Conservation (phyloP, 2,797 vertebrate species). For the Parambassis ranga region DNA sequence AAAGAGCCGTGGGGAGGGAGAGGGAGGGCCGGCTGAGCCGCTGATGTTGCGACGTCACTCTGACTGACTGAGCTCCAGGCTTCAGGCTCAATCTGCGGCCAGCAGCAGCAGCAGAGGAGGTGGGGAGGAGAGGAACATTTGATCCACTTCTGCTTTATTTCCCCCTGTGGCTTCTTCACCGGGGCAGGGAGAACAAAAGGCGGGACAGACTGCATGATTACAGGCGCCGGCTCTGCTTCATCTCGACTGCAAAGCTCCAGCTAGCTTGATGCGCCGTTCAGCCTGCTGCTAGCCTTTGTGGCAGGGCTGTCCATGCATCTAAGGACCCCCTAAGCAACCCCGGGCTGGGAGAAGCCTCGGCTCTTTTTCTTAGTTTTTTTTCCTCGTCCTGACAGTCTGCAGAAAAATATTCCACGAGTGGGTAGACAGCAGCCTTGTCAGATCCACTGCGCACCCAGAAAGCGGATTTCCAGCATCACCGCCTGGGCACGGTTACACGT, state of each 20-base stretch:
- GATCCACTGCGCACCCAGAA: slow-evolving; percentile 52
- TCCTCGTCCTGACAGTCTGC: slow-evolving; percentile 42
- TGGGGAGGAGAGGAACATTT: slow-evolving; percentile 41
- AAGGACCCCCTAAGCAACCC: slow-evolving; percentile 61
- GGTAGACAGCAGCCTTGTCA: slow-evolving; percentile 46
- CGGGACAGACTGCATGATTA: slow-evolving; percentile 50
- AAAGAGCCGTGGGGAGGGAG: background rate
- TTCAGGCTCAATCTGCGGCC: slow-evolving; percentile 74
- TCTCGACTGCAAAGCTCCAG: slow-evolving; percentile 46
- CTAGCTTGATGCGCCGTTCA: slow-evolving; percentile 71
- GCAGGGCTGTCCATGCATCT: slow-evolving; percentile 69
- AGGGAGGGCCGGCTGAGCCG: slow-evolving; percentile 50
- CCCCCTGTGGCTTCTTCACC: slow-evolving; percentile 40
- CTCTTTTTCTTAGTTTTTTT: background rate
- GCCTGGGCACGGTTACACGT: slow-evolving; percentile 43
- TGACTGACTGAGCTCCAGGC: slow-evolving; percentile 62
- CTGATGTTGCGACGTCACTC: slow-evolving; percentile 74
- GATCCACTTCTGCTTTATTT: slow-evolving; percentile 42
- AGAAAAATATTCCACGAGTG: slow-evolving; percentile 18
- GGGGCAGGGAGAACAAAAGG: slow-evolving; percentile 61
- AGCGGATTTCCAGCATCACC: slow-evolving; percentile 57
- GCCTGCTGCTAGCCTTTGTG: slow-evolving; percentile 71
- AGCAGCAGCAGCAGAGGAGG: slow-evolving; percentile 70
- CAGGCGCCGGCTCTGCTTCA: slow-evolving; percentile 40
- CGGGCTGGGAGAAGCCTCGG: slow-evolving; percentile 69